A percentile compares a stretch with the other conserved stretches of the same genome.
phyloP scores from a whole-genome alignment of 2,888 invertebrate species.

The Stenoptilia bipunctidactyla region DNA sequence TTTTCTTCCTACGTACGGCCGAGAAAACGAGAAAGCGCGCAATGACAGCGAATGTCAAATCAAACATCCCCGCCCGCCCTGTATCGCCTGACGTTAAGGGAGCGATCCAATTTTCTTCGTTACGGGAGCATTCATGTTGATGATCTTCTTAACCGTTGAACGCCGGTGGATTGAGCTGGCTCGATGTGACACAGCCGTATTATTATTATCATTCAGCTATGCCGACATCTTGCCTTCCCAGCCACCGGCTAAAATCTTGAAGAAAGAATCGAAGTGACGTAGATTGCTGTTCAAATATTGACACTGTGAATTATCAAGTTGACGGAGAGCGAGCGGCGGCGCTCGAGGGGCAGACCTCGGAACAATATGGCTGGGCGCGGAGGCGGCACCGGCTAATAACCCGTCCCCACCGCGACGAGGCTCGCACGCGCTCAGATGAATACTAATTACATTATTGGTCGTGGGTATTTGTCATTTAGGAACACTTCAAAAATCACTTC shows the following conservation, averaged over 20 bases:
- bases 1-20: constrained; percentile 21
- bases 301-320: constrained; percentile 49
- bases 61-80: constrained; percentile 37
- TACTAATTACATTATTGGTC: constrained; percentile 62
- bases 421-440: constrained; percentile 68
- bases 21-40: constrained; percentile 31
- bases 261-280: constrained; percentile 27
- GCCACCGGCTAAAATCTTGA: constrained; percentile 56
- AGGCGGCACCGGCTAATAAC: constrained; percentile 70
- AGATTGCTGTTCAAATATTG: constrained; percentile 53
- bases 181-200: constrained; percentile 88
- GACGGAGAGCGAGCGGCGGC: constrained; percentile 47
- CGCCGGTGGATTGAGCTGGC: constrained; percentile 78
- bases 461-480: constrained; percentile 39
- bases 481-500: constrained; percentile 1
- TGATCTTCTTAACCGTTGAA: constrained; percentile 30
- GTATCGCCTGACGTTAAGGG: constrained; percentile 49
- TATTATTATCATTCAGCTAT: constrained; percentile 82
- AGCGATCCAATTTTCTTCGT: constrained; percentile 51
- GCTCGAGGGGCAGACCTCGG: constrained; percentile 61
- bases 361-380: constrained; percentile 68
- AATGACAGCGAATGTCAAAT: constrained; percentile 68
- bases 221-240: constrained; percentile 91
- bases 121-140: constrained; percentile 45
- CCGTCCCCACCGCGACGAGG: constrained; percentile 69